Base-by-base conservation (phyloP, 2,888 invertebrate genomes). In the Polyommatus icarus region DNA sequence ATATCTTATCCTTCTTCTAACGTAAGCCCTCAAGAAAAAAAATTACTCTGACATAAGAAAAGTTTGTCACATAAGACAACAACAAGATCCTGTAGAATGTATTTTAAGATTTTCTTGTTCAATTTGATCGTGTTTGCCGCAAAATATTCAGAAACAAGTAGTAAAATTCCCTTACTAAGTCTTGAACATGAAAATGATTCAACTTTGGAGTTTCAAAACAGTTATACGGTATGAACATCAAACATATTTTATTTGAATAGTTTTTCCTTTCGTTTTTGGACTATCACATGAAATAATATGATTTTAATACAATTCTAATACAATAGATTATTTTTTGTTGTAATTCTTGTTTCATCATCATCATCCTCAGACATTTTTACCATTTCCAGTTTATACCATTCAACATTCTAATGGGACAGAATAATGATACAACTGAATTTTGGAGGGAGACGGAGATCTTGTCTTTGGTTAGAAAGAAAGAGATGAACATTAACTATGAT, bases 401-500 rank as follows among this genome's bases (percentile, higher is more conserved):
- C 80, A 87, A 88, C 83, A 88, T 84, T 85, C 83, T 93, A 79
- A 86, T 91, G 81, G 89, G 89, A 77, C 85, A 85, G 71, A 83
- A 86, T 59, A 87, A 87, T 78, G 93, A 93, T 79, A 92, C 90
- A 1, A 92, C 91, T 80, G 93, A 93, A 79, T 93, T 88, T 79
- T 93, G 93, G 93, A 87, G 92, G 1, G 91, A 91, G 81, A 92
- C 92, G 0, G 93, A 93, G 80, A 90, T 93, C 29, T 80, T 93
- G 7, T 87, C 90, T 0, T 83, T 93, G 5, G 86, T 93, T 0
- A 83, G 87, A 3, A 84, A 84, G 29, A 87, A 87, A 24, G 89
- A 89, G 75, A 79, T 80, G 4, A 85, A 84, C 1, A 88, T 91
- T 77, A 92, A 92, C 78, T 91, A 89, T 57, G 89, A 89, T 18